Evolutionary conservation across 1,140 invertebrate genomes (phyloP), one percentile per base, ranked within the genome.

Genomic region (Drosophila arawakana): DNA sequence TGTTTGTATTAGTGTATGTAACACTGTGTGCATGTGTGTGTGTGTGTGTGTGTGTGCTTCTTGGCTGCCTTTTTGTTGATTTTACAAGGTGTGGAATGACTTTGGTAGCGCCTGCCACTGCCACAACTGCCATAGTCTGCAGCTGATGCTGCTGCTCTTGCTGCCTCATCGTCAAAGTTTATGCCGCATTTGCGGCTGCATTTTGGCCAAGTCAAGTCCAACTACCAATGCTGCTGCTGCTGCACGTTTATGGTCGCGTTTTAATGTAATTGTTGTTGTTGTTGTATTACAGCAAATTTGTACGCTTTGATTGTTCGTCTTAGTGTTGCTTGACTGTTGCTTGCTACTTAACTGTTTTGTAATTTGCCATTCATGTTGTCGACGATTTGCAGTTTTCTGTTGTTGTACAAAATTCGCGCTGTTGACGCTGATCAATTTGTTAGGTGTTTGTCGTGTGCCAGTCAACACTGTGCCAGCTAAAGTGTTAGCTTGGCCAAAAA

Each of bases 61-160:
- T 78, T 89, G 82, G 68, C 79, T 82, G 76, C 69, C 71, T 78
- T 89, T 88, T 86, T 88, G 83, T 89, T 83, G 80, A 80, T 81
- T 89, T 89, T 89, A 89, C 85, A 90, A 89, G 85, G 85, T 89
- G 85, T 89, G 85, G 85, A 89, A 89, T 89, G 85, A 70, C 85
- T 89, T 85, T 81, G 76, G 85, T 89, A 89, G 84, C 85, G 85
- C 85, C 84, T 83, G 76, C 74, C 55, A 34, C 76, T 37, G 52
- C 52, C 37, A n/a, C 30, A 49, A 25, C 21, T 35, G 50, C 10
- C 21, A 41, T 2, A 30, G 25, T 30, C 25, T 30, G 25, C 25
- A 30, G 47, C 47, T 50, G 13, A 18, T 34, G 35, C n/a, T 41
- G 25, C 37, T 72, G 52, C 50, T 35, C 43, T 25, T 41, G 54